phyloP scores from a whole-genome alignment of 2,888 invertebrate species.

The Torymus aiolomorphi region DNA sequence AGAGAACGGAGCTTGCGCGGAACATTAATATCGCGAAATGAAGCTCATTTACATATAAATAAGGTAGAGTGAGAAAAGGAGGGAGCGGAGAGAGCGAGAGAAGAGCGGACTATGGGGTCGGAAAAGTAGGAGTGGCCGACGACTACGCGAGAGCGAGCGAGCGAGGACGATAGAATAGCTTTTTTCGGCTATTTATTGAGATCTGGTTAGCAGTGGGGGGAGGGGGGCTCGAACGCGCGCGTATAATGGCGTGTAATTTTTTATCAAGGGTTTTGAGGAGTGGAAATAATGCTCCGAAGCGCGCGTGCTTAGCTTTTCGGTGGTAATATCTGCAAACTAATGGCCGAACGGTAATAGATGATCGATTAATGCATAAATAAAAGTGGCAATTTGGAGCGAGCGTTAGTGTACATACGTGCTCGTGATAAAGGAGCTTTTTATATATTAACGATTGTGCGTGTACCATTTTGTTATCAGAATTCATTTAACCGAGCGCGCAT shows the following conservation, averaged over 20 bases:
- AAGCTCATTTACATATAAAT: constrained; percentile 94
- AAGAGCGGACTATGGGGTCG: constrained; percentile 43
- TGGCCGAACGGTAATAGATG: too few relatives aligned
- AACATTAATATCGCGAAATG: constrained; percentile 93
- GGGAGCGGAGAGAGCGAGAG: constrained; percentile 61
- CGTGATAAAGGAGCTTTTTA: too few relatives aligned
- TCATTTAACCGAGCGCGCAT: too few relatives aligned
- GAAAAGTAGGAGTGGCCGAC: not conserved
- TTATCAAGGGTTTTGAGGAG: not conserved
- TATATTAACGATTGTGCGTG: too few relatives aligned
- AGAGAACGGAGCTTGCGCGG: constrained; percentile 66
- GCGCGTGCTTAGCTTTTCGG: too few relatives aligned
- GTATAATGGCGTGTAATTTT: not conserved
- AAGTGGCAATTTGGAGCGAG: not conserved
- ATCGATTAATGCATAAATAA: not conserved
- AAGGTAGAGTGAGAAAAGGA: constrained; percentile 78
- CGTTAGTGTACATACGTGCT: too few relatives aligned
- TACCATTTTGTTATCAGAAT: too few relatives aligned
- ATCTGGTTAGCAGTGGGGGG: not conserved
- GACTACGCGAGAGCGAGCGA: not conserved
- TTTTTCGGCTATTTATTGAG: constrained; percentile 25
- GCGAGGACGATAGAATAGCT: not conserved
- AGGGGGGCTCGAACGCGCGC: too few relatives aligned
- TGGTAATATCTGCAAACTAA: too few relatives aligned
- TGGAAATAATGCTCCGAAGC: not conserved